phyloP scores from a whole-genome alignment of 2,797 vertebrate genomes.

The Semotilus atromaculatus region DNA sequence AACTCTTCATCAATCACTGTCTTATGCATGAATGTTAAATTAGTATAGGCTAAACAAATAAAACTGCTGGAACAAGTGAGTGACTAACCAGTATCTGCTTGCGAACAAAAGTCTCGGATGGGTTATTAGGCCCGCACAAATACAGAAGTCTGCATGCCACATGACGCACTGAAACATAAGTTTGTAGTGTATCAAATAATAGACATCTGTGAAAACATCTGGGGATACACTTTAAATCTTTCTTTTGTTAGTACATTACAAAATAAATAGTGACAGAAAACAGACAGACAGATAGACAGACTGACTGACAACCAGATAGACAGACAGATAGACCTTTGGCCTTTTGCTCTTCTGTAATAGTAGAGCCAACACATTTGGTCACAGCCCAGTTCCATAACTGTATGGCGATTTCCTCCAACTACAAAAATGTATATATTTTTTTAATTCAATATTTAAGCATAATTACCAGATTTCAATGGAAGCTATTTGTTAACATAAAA shows the following conservation, averaged over 20 bases:
- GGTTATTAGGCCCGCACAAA: conserved; percentile 76
- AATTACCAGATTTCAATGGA: background rate
- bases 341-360: conserved; percentile 80
- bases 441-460: background rate
- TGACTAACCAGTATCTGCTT: conserved; percentile 87
- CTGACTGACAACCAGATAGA: background rate
- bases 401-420: conserved; percentile 88
- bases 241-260: background rate
- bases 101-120: conserved; percentile 80
- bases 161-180: conserved; percentile 81
- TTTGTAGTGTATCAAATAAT: background rate
- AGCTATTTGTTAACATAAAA: background rate
- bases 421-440: conserved; percentile 5
- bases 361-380: conserved; percentile 73
- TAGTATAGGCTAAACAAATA: background rate
- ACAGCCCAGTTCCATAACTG: conserved; percentile 94
- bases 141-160: conserved; percentile 84
- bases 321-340: conserved; percentile 78
- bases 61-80: background rate
- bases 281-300: background rate
- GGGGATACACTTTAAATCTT: background rate
- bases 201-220: conserved; percentile 22
- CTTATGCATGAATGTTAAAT: background rate
- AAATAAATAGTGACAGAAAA: background rate
- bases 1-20: background rate